Percentiles rank a stretch among this genome's conserved stretches.
Conservation (phyloP, 92 coral and sea anemone genomes). For the Actinernus sp. region DNA sequence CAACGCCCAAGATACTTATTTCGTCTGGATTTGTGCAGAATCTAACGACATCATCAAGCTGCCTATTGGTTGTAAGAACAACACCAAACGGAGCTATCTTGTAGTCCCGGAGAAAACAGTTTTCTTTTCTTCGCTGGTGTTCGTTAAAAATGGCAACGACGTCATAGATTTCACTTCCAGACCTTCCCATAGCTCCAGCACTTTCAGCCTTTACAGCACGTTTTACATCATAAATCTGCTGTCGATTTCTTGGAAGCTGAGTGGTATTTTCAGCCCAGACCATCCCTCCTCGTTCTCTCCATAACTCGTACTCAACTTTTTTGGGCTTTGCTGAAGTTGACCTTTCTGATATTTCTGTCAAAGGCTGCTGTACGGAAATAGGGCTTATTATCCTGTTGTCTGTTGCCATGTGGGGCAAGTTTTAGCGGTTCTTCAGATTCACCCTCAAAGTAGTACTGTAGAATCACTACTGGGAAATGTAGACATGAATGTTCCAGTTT, state of each 20-base stretch:
- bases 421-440: constrained; percentile 8
- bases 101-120: constrained; percentile 24
- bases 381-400: constrained; percentile 12
- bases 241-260: constrained; percentile 21
- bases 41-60: constrained; percentile 17
- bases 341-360: constrained; percentile 24
- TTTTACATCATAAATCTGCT: constrained; percentile 24
- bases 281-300: constrained; percentile 43
- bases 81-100: constrained; percentile 20
- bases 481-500: constrained; percentile 16
- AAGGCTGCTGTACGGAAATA: constrained; percentile 26
- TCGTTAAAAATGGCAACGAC: constrained; percentile 27
- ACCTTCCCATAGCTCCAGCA: not conserved
- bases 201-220: constrained; percentile 2
- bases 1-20: constrained; percentile 15
- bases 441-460: constrained; percentile 36
- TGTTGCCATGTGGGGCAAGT: constrained; percentile 39
- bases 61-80: constrained; percentile 27
- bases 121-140: constrained; percentile 27
- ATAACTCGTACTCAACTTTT: constrained; percentile 31
- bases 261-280: constrained; percentile 18
- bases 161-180: constrained; percentile 10
- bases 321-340: constrained; percentile 18
- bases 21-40: constrained; percentile 40
- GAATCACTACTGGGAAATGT: constrained; percentile 31